A percentile compares a stretch with the other conserved stretches of the same genome.
These are phyloP conservation scores for Pelagia noctiluca DNA, from an alignment of 30 jellyfish, hydroid and myxozoan species.

Conservation along the genomic window DNA sequence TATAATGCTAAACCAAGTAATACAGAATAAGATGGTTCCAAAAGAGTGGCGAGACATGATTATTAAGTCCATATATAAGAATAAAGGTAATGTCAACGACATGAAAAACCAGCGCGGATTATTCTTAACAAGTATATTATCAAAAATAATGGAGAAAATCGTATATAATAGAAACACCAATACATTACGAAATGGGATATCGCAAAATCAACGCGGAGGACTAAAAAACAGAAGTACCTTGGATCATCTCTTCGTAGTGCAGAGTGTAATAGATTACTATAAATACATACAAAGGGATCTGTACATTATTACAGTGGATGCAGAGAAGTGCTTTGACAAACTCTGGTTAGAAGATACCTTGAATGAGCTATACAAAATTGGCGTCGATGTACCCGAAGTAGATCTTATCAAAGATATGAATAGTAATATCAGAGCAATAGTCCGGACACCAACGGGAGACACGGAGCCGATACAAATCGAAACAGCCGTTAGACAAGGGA, in stretches of 20 bases:
- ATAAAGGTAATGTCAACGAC: conserved; percentile 34
- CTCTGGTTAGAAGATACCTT: conserved; percentile 6
- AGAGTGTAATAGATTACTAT: conserved; percentile 9
- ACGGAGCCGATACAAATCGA: neutral
- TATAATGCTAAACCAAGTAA: conserved; percentile 7
- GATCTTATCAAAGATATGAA: neutral
- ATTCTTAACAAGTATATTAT: conserved; percentile 26
- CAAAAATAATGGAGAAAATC: conserved; percentile 19
- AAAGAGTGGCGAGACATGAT: conserved; percentile 32
- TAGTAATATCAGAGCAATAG: neutral
- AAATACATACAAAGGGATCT: neutral
- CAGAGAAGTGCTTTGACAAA: conserved; percentile 21
- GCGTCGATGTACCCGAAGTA: too few species aligned
- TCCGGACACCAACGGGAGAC: neutral
- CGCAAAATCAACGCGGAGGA: conserved; percentile 43
- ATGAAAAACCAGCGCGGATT: conserved; percentile 47
- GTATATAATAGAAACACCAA: conserved; percentile 20
- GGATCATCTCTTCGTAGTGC: conserved; percentile 34
- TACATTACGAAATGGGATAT: conserved; percentile 4
- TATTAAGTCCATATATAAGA: conserved; percentile 36
- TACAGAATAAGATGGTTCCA: conserved; percentile 17
- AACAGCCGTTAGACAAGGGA: neutral
- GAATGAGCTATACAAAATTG: too few species aligned
- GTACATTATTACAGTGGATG: neutral
- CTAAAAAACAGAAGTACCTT: conserved; percentile 17